Base-by-base conservation (phyloP, 2,888 invertebrate species). In the Agrotis segetum region DNA sequence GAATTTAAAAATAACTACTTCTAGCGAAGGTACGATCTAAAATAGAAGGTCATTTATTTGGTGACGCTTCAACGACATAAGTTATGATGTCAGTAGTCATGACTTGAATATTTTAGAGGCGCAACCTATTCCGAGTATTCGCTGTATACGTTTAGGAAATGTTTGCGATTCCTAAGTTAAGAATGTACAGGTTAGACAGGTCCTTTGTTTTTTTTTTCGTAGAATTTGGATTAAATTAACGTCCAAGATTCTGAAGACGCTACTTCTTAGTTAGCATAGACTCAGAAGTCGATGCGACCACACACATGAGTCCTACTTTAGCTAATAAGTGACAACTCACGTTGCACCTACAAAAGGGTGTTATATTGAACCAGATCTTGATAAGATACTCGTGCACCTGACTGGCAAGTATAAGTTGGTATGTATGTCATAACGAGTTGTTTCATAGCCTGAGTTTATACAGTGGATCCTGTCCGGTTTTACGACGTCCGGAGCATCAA, bases 401-500 rank as follows among this genome's bases (percentile, higher is more conserved):
- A 81, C 76, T 62, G 50, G 75, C 73, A 79, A 81, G 71, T 68
- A 64, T 76, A 75, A 77, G 71, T 76, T 73, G 73, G 73, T 76
- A 79, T 74, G 65, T 83, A 67, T 78, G 76, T 73, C 81, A 81
- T 76, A 80, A 80, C 74, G 56, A 84, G 74, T 76, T 65, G 72
- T 72, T 78, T 74, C 60, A 76, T 72, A 74, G 67, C 66, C 67
- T 70, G 58, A 69, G 76, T 86, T 76, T 82, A 82, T 74, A 75
- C 79, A 80, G 77, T 78, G 85, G 87, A 89, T 91, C 88, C 90
- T 90, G 88, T 85, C 84, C 86, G 82, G 84, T 90, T 85, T 89
- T 88, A 94, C 91, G 90, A 92, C 94, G 89, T 94, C 95, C 95
- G 94, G 92, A 88, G 83, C 83, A 87, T 87, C 87, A 90, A 92